Conservation (phyloP, 2,113 vertebrate genomes). For the Actinemys pallida region DNA sequence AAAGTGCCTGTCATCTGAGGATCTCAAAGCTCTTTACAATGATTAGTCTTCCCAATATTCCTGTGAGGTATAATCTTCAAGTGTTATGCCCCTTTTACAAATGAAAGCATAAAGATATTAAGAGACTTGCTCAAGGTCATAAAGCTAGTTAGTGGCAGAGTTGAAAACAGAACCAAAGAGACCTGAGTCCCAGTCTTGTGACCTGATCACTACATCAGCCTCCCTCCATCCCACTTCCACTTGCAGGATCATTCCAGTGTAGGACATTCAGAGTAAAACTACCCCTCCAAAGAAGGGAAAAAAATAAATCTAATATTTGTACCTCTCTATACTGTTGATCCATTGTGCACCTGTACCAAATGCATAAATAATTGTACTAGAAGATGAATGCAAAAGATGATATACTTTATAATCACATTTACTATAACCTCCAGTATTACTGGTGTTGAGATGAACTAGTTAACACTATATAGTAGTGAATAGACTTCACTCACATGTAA, state of each 20-base stretch:
- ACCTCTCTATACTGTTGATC: background rate
- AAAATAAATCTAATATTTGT: background rate
- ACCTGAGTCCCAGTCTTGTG: background rate
- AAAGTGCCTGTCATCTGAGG: background rate
- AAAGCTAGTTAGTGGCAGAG: background rate
- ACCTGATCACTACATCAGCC: background rate
- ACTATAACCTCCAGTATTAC: background rate
- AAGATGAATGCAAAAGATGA: background rate
- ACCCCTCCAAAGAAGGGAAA: background rate
- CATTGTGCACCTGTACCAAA: background rate
- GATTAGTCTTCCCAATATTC: no score
- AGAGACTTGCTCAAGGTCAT: background rate
- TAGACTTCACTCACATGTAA: background rate
- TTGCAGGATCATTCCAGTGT: background rate
- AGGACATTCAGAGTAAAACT: background rate
- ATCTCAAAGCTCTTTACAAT: background rate
- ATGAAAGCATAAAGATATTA: background rate
- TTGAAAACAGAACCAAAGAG: background rate
- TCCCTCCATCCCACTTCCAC: background rate
- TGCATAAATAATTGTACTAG: background rate
- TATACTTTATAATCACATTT: background rate
- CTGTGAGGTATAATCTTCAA: background rate
- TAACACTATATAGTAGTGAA: conserved; percentile 17
- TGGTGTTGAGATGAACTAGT: background rate
- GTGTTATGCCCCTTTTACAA: background rate